Percentiles rank a stretch among this genome's conserved stretches.
Evolutionary conservation across 2,113 vertebrate species (phyloP).

Genomic region (Sorex fumeus): DNA sequence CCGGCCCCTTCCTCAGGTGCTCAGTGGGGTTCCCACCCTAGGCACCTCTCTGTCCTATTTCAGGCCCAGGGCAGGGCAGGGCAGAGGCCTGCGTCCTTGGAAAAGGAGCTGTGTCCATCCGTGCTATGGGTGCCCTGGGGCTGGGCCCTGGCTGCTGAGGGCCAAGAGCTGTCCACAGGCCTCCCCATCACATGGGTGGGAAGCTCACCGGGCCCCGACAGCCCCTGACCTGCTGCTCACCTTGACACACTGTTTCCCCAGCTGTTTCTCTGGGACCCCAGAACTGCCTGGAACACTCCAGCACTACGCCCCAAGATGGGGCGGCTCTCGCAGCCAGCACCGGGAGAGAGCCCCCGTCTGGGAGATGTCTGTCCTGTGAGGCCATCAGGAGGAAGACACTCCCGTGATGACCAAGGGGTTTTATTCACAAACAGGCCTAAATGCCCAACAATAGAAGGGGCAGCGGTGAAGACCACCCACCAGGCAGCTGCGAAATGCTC

Average conservation of each 20-base stretch:
- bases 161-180: neutral
- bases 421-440: constrained; percentile 38
- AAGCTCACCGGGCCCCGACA: neutral
- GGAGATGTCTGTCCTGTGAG: too few relatives aligned
- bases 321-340: too few relatives aligned
- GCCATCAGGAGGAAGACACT: neutral
- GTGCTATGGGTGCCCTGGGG: neutral
- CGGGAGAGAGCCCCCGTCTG: too few relatives aligned
- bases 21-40: neutral
- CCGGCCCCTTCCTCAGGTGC: too few relatives aligned
- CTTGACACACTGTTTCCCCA: neutral
- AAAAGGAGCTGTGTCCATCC: neutral
- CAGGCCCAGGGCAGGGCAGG: constrained; percentile 5
- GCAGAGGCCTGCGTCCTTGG: too few relatives aligned
- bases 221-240: neutral
- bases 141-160: too few relatives aligned
- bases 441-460: neutral
- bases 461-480: neutral
- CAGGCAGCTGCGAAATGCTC: neutral
- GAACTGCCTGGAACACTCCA: too few relatives aligned
- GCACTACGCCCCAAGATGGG: too few relatives aligned
- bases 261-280: too few relatives aligned
- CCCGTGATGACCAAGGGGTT: neutral
- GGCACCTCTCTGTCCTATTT: neutral
- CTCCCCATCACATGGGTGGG: neutral